These are phyloP conservation scores for Leuciscus waleckii DNA, from an alignment of 2,797 vertebrate species.

Conservation along the genomic window DNA sequence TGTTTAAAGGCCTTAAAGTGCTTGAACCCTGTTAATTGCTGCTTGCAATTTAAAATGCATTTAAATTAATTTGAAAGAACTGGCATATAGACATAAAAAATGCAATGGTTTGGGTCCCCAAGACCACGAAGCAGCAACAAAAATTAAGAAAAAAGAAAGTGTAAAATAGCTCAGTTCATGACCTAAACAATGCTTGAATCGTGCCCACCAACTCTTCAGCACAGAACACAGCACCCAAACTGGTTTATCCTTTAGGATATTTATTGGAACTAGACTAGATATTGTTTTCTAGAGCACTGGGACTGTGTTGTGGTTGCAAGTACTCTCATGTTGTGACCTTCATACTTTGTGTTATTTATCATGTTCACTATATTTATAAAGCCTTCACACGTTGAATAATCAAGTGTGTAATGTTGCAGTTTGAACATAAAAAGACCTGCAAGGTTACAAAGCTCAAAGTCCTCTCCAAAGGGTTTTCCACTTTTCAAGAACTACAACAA, in stretches of 20 bases:
- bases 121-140: neutral
- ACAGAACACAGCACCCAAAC: neutral
- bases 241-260: neutral
- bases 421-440: no score
- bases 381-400: no score
- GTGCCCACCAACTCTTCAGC: neutral
- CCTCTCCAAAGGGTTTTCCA: no score
- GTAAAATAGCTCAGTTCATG: neutral
- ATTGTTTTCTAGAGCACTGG: no score
- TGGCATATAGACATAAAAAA: neutral
- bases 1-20: neutral
- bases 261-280: neutral
- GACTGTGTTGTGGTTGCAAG: neutral
- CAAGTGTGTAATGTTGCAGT: no score
- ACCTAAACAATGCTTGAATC: neutral
- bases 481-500: no score
- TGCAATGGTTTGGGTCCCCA: neutral
- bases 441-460: no score
- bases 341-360: slow-evolving; percentile 67
- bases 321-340: slow-evolving; percentile 70
- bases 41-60: neutral
- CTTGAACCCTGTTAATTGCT: neutral
- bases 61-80: neutral
- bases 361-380: slow-evolving; percentile 58
- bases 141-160: neutral